Base-by-base conservation (phyloP, 2,113 vertebrate genomes). In the Hiodon tergisus region DNA sequence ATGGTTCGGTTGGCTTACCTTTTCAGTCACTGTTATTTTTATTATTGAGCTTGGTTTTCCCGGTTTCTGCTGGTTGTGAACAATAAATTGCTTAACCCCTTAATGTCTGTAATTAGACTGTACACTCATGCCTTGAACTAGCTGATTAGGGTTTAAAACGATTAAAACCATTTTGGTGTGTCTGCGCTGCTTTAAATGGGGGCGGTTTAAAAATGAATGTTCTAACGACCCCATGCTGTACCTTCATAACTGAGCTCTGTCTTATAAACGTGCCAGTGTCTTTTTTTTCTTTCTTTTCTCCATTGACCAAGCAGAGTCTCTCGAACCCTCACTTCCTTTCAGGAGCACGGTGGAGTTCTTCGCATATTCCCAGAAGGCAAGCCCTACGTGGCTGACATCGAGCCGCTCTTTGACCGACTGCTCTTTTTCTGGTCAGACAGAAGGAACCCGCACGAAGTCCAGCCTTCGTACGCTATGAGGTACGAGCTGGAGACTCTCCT, bases 381-480 rank as follows among this genome's bases (percentile, higher is more conserved):
- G 69, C 87, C 94, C 0, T 94, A 93, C 9, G 90, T 96, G 75
- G 94, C 90, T 0, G 96, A 98, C 54, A 90, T 98, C 61, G 92
- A 97, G 78, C 96, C 96, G 0, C 91, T 96, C 80, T 98, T 98
- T 84, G 96, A 98, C 82, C 84, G 96, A 70, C 89, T 98, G 71
- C 88, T 98, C 3, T 91, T 98, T 77, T 98, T 98, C 90, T 98
- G 96, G 96, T 98, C 96, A 14, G 96, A 98, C 82, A 90, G 95
- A 61, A 92, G 96, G 81, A 98, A 98, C 74, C 96, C 96, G 0
- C 96, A 98, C 8, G 95, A 98, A 91, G 96, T 98, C 48, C 95
- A 95, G 78, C 96, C 96, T 53, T 95, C 95, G 65, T 97, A 93
- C 72, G 84, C 91, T 16, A 94, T 90, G 71, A 95, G 96, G 96